Evolutionary conservation across 1,140 invertebrate species (phyloP), one percentile per base, ranked within the genome.

Genomic region (Plodia interpunctella): DNA sequence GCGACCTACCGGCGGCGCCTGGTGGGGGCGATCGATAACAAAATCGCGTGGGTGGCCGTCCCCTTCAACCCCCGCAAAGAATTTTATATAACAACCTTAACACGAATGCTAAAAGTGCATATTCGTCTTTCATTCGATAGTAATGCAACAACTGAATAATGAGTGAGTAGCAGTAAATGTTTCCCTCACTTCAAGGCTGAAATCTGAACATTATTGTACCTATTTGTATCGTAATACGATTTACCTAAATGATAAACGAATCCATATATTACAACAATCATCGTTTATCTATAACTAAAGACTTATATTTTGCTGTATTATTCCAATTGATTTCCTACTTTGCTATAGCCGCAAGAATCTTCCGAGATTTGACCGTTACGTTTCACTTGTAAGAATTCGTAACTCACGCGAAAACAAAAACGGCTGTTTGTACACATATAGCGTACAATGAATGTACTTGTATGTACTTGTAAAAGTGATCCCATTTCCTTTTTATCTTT

Each of bases 11-110:
- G 55, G 61, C 68, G 81, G 76, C 80, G 80, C 73, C 78, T 64
- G 10, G 59, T 58, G 68, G 63, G 61, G 64, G 60, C 79, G 79
- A 87, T 87, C 83, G 75, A 87, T 87, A 87, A 2, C 52, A 38
- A 50, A 44, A 57, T 66, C 72, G 74, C 68, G 82, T 82, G 66
- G 82, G 77, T 70, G 76, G 57, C 73, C 70, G 63, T 71, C 70
- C 70, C 68, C 59, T 64, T 62, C 68, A 68, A 67, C 65, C 63
- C 65, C 35, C 15, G 10, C n/a, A 15, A 32, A 44, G 13, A 15
- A 44, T 44, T 44, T 44, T 15, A 44, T 17, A 44, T 44, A 15
- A 13, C 13, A 15, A 44, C 38, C 38, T 44, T 44, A 44, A 44
- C 13, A 44, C 38, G 15, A 44, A 17, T 3, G 38, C 13, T 44